Evolutionary conservation across 2,113 vertebrate species (phyloP).

Genomic region (Amphilophus citrinellus): DNA sequence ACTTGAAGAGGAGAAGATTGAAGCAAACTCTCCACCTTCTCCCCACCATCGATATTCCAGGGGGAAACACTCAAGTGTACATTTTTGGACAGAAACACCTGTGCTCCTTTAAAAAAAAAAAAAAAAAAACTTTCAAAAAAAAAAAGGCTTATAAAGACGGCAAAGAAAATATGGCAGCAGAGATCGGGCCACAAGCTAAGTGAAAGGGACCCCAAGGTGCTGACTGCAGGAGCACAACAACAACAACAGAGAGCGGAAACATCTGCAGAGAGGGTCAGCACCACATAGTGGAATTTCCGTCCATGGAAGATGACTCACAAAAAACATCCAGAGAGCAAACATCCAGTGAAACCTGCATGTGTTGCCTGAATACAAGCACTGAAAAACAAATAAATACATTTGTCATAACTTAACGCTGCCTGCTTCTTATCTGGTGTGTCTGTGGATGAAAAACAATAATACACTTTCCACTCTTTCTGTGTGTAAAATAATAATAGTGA

Average conservation of each 20-base stretch:
- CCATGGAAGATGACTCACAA: slow-evolving; percentile 57
- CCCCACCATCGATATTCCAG: background rate
- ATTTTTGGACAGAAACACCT: slow-evolving; percentile 23
- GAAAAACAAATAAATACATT: background rate
- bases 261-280: slow-evolving; percentile 73
- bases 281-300: slow-evolving; percentile 63
- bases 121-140: background rate
- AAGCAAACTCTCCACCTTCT: background rate
- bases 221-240: slow-evolving; percentile 58
- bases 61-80: background rate
- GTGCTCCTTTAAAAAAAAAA: slow-evolving; percentile 11
- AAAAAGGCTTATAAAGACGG: background rate
- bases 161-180: background rate
- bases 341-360: background rate
- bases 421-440: background rate
- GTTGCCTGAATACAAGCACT: background rate
- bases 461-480: background rate
- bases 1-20: background rate
- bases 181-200: slow-evolving; percentile 12
- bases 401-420: background rate
- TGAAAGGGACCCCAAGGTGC: slow-evolving; percentile 38
- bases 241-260: slow-evolving; percentile 76
- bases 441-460: background rate
- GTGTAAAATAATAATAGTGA: background rate
- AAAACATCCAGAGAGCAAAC: slow-evolving; percentile 5